Evolutionary conservation across 2,888 invertebrate species (phyloP), one percentile per base, ranked within the genome.

Genomic region (Heteromyza rotundicornis): DNA sequence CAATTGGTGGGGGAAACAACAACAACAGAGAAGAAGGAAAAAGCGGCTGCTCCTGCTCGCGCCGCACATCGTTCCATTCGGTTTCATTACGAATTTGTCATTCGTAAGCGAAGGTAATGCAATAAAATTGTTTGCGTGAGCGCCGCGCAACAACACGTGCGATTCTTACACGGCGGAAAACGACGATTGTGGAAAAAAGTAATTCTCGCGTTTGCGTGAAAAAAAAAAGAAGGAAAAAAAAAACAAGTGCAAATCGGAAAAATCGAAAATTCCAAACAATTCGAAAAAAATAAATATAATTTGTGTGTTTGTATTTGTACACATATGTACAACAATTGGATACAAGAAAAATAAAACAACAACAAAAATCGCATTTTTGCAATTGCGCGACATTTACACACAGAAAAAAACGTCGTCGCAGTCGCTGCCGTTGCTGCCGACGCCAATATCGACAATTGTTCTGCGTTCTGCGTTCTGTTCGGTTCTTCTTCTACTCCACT

Each of bases 91-190:
- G 80, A 78, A 78, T 79, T 79, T 79, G 79, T 79, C 79, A 79
- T 79, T 79, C 76, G 80, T 76, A 79, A 77, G 80, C 77, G 77
- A 78, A 80, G 79, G 80, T 79, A 80, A 78, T 78, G 77, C 75
- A 79, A 79, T 80, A 73, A 76, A 74, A 75, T 67, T 73, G 75
- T 75, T 74, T 74, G 75, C 73, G 73, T 75, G 73, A 75, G 74
- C 74, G 75, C 73, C 67, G 65, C 64, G 70, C 66, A 3, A 3
- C 60, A 52, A 60, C 53, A 27, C 60, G 65, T 52, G 40, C 40
- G n/a, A 8, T 14, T n/a, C n/a, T n/a, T n/a, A n/a, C n/a, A n/a
- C n/a, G n/a, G n/a, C n/a, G n/a, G n/a, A n/a, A n/a, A n/a, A n/a
- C n/a, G n/a, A n/a, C n/a, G n/a, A n/a, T n/a, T n/a, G n/a, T n/a